A percentile compares a stretch with the other conserved stretches of the same genome.
Evolutionary conservation across 2,888 invertebrate species (phyloP).

Genomic region (Apodemia hepburni): DNA sequence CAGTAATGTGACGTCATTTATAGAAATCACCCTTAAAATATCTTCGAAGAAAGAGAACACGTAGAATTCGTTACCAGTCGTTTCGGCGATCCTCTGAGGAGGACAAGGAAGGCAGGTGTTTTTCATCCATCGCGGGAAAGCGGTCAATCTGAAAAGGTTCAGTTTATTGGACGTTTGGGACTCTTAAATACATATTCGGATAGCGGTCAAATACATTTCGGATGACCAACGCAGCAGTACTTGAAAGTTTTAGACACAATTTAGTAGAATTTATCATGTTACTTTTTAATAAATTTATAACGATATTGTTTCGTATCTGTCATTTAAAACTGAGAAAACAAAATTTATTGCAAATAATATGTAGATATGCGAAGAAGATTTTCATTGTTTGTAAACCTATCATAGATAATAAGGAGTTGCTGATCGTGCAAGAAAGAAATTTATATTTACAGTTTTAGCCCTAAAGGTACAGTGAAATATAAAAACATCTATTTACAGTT

Average conservation of each 20-base stretch:
- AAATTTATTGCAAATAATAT: no score
- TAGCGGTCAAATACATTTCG: background rate
- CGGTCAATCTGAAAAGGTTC: slow-evolving; percentile 77
- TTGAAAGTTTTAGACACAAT: slow-evolving; percentile 1
- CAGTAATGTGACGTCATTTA: slow-evolving; percentile 83
- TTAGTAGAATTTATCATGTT: background rate
- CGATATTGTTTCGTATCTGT: no score
- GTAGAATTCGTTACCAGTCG: slow-evolving; percentile 77
- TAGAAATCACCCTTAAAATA: slow-evolving; percentile 84
- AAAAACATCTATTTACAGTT: no score
- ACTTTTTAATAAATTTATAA: slow-evolving; percentile 16
- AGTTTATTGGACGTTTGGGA: background rate
- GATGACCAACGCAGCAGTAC: background rate
- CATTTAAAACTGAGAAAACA: no score
- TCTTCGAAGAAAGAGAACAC: slow-evolving; percentile 91
- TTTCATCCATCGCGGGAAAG: slow-evolving; percentile 92
- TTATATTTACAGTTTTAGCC: no score
- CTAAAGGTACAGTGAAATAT: no score
- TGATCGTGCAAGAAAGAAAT: no score
- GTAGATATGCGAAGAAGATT: no score
- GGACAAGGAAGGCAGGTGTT: slow-evolving; percentile 88
- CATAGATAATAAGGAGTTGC: no score
- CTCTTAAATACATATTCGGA: background rate
- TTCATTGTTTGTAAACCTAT: no score
- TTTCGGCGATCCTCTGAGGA: slow-evolving; percentile 78